phyloP scores from a whole-genome alignment of 2,888 invertebrate species.

The Malthinus flaveolus region DNA sequence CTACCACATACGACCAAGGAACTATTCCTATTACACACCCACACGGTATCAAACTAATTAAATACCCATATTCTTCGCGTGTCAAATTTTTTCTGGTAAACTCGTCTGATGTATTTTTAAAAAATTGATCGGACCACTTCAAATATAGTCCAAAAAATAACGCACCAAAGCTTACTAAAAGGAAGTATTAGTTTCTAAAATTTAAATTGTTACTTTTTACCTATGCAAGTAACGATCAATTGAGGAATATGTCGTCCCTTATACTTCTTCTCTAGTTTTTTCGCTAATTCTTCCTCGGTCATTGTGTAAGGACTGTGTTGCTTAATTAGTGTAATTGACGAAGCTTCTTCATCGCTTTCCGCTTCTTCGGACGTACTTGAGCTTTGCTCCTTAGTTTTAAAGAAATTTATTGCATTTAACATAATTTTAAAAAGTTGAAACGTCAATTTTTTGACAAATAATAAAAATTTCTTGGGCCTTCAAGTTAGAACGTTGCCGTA shows the following conservation, averaged over 20 bases:
- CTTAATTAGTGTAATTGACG: no score
- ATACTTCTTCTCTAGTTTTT: constrained; percentile 21
- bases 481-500: no score
- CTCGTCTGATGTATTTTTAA: no score
- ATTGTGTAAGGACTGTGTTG: constrained; percentile 35
- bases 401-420: no score
- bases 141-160: constrained; percentile 38
- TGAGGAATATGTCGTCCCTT: constrained; percentile 28
- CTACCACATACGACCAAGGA: constrained; percentile 33
- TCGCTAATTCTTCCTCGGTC: constrained; percentile 27
- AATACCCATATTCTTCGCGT: constrained; percentile 18
- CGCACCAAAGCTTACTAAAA: constrained; percentile 38
- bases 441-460: no score
- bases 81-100: no score
- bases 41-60: constrained; percentile 36
- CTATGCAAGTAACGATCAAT: constrained; percentile 17
- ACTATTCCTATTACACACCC: constrained; percentile 37
- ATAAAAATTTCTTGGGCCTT: no score
- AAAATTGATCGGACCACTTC: constrained; percentile 39
- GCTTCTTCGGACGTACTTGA: no score
- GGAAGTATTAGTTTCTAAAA: neutral
- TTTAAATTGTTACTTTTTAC: neutral
- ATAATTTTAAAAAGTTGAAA: no score
- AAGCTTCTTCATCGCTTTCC: no score
- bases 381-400: no score